These are phyloP conservation scores for Ochlodes sylvanus DNA, from an alignment of 2,888 invertebrate genomes.

Conservation along the genomic window DNA sequence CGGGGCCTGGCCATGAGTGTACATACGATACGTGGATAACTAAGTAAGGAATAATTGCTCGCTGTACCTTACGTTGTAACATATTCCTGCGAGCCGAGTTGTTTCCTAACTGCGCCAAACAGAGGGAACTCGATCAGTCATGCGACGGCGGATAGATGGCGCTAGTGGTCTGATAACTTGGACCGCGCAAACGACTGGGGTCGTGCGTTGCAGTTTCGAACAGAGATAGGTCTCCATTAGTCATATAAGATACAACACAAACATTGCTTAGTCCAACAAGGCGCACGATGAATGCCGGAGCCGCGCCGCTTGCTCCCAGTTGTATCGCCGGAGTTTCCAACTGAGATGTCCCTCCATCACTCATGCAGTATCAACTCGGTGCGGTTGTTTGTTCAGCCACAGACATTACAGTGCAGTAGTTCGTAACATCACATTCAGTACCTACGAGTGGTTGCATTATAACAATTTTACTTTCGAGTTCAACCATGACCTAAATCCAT, in stretches of 20 bases:
- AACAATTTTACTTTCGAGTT: too few species aligned
- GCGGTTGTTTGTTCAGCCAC: background rate
- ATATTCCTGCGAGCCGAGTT: conserved; percentile 2
- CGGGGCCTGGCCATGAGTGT: background rate
- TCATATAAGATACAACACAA: conserved; percentile 32
- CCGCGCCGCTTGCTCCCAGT: background rate
- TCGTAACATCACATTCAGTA: too few species aligned
- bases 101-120: conserved; percentile 4
- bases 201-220: conserved; percentile 30
- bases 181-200: conserved; percentile 17
- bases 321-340: conserved; percentile 11
- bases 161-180: conserved; percentile 22
- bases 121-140: conserved; percentile 19
- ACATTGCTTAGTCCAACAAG: conserved; percentile 22
- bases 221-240: conserved; percentile 32
- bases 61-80: background rate
- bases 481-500: too few species aligned
- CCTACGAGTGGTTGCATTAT: too few species aligned
- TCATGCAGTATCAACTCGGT: conserved; percentile 9
- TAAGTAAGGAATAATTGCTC: background rate
- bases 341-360: conserved; percentile 25
- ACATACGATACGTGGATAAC: background rate
- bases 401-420: too few species aligned
- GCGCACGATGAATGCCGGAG: conserved; percentile 4
- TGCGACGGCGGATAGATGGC: conserved; percentile 20